Percentiles rank a stretch among this genome's conserved stretches.
Evolutionary conservation across 2,113 vertebrate species (phyloP).

Genomic region (Gymnarchus niloticus): DNA sequence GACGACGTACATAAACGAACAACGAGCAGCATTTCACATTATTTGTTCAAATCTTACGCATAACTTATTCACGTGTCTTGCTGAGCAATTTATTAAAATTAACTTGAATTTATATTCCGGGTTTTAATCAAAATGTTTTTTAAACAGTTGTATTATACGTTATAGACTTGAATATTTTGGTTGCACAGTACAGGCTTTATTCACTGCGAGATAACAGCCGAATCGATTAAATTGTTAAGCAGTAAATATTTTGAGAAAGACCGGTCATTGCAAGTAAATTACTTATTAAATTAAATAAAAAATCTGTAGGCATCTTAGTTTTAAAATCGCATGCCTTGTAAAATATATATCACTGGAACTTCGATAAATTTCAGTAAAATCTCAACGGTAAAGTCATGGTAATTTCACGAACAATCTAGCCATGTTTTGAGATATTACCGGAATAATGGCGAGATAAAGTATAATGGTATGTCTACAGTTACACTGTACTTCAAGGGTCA

Average conservation of each 20-base stretch:
- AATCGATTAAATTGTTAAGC: neutral
- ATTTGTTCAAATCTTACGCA: neutral
- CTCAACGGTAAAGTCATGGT: neutral
- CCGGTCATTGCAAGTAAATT: neutral
- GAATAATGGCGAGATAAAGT: neutral
- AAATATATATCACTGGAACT: neutral
- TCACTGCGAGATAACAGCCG: neutral
- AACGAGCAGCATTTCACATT: neutral
- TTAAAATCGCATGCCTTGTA: neutral
- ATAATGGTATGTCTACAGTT: neutral
- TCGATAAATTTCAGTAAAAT: neutral
- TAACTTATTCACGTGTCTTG: constrained; percentile 4
- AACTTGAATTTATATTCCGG: neutral
- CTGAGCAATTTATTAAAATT: neutral
- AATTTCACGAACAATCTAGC: neutral
- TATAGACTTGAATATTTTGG: neutral
- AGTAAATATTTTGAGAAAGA: neutral
- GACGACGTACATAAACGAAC: neutral
- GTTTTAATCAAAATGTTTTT: constrained; percentile 1
- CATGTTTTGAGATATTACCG: neutral
- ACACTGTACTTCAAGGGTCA: neutral
- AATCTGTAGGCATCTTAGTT: neutral
- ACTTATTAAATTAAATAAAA: neutral
- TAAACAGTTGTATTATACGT: neutral
- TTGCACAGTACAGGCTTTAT: neutral